phyloP scores from a whole-genome alignment of 2,113 vertebrate species.

The Oryctolagus cuniculus region mOryCun1.1 NC_091440.1:126915501-126916000 shows the following conservation, averaged over 20 bases:
- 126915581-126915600: background rate
- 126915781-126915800: background rate
- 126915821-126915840: background rate
- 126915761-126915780: no score
- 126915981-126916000: no score
- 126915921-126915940: no score
- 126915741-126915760: no score
- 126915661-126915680: background rate
- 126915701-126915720: no score
- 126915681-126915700: background rate
- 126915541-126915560: background rate
- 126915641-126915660: background rate
- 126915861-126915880: no score
- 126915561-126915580: background rate
- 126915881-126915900: no score
- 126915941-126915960: no score
- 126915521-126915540: background rate
- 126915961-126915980: no score
- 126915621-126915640: background rate
- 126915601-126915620: background rate
- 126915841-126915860: no score
- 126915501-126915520: constrained; percentile 6
- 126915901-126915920: no score
- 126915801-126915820: background rate
- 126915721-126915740: no score